phyloP scores from a whole-genome alignment of 2,888 invertebrate species.

The Heliconius hortense region DNA sequence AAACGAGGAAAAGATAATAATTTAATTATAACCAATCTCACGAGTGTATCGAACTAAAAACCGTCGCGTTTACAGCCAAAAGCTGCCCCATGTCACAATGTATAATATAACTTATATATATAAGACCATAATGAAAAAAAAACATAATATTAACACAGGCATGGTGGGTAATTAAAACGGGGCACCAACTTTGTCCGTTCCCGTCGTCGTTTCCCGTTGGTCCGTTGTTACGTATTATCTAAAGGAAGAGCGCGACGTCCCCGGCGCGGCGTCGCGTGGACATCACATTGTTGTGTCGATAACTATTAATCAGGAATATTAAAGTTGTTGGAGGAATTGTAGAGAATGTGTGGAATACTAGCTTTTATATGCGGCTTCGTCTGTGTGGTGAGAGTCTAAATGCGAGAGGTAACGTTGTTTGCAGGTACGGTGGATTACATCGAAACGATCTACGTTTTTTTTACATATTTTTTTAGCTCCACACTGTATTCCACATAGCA shows the following conservation, averaged over 20 bases:
- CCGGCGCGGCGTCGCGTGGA: slow-evolving; percentile 24
- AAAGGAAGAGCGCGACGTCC: slow-evolving; percentile 30
- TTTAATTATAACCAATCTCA: no score
- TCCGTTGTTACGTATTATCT: slow-evolving; percentile 31
- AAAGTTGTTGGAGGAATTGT: background rate
- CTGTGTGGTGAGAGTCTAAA: background rate
- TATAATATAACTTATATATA: no score
- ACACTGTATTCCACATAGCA: background rate
- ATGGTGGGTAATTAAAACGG: slow-evolving; percentile 12
- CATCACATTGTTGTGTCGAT: slow-evolving; percentile 10
- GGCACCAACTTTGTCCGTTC: slow-evolving; percentile 42
- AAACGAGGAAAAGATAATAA: no score
- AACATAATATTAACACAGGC: background rate
- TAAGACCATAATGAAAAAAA: background rate
- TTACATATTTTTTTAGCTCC: no score
- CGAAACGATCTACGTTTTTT: no score
- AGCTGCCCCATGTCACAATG: no score
- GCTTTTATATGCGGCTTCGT: background rate
- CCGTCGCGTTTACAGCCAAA: no score
- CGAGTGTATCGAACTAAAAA: no score
- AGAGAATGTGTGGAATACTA: background rate
- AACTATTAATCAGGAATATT: slow-evolving; percentile 21
- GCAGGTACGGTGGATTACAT: no score
- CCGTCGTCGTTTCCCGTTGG: slow-evolving; percentile 39
- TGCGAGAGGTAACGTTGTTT: no score